Percentiles rank a stretch among this genome's conserved stretches.
These are phyloP conservation scores for Hippocampus barbouri DNA, from an alignment of 2,113 vertebrate species.

Conservation along the genomic window DNA sequence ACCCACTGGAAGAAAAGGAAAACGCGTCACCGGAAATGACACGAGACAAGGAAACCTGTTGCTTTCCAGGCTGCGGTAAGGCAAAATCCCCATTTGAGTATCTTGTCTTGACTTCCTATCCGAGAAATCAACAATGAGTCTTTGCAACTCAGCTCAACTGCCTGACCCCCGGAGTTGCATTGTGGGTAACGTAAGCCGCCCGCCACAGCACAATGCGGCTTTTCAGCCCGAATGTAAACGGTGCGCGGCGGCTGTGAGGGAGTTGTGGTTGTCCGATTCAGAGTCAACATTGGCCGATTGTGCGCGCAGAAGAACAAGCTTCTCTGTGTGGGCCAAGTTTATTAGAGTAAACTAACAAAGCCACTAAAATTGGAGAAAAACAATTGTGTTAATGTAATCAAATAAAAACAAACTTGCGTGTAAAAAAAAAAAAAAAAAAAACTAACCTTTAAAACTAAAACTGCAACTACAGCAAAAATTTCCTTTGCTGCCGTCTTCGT, in stretches of 20 bases:
- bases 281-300: conserved; percentile 7
- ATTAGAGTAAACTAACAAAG: too few relatives aligned
- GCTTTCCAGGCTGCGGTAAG: not conserved
- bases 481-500: too few relatives aligned
- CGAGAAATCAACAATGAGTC: not conserved
- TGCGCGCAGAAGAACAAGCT: not conserved
- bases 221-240: not conserved
- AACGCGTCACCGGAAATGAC: not conserved
- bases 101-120: not conserved
- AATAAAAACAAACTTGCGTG: too few relatives aligned
- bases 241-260: not conserved
- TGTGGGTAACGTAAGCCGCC: not conserved
- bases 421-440: too few relatives aligned
- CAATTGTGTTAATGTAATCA: too few relatives aligned
- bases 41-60: not conserved
- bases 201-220: conserved; percentile 8
- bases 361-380: too few relatives aligned
- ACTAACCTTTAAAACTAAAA: too few relatives aligned
- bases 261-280: not conserved
- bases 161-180: not conserved
- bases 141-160: conserved; percentile 1
- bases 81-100: not conserved
- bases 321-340: not conserved
- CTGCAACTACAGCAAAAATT: too few relatives aligned
- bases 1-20: not conserved